Evolutionary conservation across 2,113 vertebrate species (phyloP).

Genomic region (Tetrax tetrax): DNA sequence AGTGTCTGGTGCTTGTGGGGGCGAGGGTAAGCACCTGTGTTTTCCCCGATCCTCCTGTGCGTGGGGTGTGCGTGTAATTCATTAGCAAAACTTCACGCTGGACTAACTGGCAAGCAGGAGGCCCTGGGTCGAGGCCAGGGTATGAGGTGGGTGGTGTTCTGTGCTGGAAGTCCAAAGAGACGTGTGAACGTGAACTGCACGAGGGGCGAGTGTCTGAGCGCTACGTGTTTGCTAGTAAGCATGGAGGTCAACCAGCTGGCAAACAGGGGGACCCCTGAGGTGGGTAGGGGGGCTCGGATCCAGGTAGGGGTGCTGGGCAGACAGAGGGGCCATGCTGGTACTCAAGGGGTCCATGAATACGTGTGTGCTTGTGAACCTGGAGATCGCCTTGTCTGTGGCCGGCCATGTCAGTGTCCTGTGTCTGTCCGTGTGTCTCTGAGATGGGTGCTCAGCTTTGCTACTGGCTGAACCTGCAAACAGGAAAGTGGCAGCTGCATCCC

Average conservation of each 20-base stretch:
- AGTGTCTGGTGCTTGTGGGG: background rate
- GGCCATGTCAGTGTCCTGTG: background rate
- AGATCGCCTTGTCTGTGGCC: background rate
- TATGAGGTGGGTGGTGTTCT: background rate
- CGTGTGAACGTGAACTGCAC: background rate
- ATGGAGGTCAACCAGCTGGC: background rate
- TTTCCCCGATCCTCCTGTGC: background rate
- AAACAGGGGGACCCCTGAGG: background rate
- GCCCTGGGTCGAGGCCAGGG: background rate
- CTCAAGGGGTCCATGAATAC: background rate
- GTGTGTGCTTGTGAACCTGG: background rate
- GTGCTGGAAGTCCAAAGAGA: background rate
- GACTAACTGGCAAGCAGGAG: background rate
- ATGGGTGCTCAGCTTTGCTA: background rate
- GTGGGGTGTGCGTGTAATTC: background rate
- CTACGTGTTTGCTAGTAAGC: background rate
- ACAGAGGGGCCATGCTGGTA: background rate
- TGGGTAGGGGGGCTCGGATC: background rate
- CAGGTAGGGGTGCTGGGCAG: background rate
- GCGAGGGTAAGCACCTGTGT: background rate
- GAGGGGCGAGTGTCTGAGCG: background rate
- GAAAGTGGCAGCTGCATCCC: background rate
- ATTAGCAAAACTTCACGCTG: background rate
- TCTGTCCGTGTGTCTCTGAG: background rate
- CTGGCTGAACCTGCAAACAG: background rate